Evolutionary conservation across 2,797 vertebrate species (phyloP).

Genomic region (Pempheris klunzingeri): DNA sequence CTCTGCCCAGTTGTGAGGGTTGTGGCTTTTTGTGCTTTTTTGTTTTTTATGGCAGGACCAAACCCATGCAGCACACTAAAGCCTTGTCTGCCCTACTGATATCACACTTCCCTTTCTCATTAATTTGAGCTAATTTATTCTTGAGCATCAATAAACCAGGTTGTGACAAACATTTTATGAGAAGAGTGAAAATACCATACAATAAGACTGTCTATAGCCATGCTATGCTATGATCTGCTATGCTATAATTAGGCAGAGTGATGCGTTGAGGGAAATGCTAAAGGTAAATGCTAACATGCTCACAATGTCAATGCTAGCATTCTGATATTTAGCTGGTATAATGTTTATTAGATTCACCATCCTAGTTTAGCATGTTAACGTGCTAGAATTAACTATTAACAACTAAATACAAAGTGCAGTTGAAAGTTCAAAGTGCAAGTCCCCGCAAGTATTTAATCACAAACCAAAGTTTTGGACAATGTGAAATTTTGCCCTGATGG

Average conservation of each 20-base stretch:
- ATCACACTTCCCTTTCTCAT: background rate
- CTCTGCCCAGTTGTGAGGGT: background rate
- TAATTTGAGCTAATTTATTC: too few relatives aligned
- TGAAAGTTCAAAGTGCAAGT: too few relatives aligned
- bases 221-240: background rate
- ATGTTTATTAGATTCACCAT: background rate
- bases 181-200: background rate
- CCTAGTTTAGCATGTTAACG: background rate
- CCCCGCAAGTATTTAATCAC: background rate
- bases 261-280: conserved; percentile 5
- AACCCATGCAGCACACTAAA: background rate
- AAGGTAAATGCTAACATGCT: background rate
- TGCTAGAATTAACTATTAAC: background rate
- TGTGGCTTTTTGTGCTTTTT: background rate
- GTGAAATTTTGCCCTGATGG: background rate
- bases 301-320: background rate
- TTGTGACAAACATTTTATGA: conserved; percentile 1
- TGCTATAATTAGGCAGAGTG: background rate
- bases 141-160: too few relatives aligned
- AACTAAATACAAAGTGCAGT: background rate
- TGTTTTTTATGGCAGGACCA: background rate
- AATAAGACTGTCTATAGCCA: background rate
- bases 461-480: background rate
- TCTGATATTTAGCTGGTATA: background rate
- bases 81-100: background rate